Base-by-base conservation (phyloP, 2,797 vertebrate species). In the Hozukius guyotensis region DNA sequence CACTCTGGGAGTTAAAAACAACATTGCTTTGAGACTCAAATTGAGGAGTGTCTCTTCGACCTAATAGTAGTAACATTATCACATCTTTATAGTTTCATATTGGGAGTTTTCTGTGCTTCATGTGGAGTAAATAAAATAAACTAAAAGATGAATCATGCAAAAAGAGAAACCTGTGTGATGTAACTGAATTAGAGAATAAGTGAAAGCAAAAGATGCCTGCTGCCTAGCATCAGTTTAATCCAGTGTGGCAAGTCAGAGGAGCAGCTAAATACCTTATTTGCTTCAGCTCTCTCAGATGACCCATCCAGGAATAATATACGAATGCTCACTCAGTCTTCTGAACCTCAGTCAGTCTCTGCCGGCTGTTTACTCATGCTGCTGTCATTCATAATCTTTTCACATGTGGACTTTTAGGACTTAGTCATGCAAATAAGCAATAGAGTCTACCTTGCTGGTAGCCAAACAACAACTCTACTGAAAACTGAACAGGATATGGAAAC, bases 381-480 rank as follows among this genome's bases (percentile, higher is more conserved):
- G 80, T 81, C 83, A 75, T 85, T 85, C 82, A 85, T 78, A 76
- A 81, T 86, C 70, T 82, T 89, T 81, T 80, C 71, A 85, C 78
- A 57, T 86, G 36, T 53, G 69, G 52, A 78, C 69, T 68, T 80
- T 82, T 66, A 22, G 27, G 49, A 78, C 77, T 75, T 80, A 75
- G 56, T 71, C 42, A 68, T 81, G 85, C 78, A 89, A 83, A 88
- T 82, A 73, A 84, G 65, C 38, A 66, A 59, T 59, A 20, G 46
- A 66, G 55, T 63, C 49, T 77, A 68, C 67, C 25, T 84, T 70
- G 79, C 75, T 73, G 69, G 60, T 71, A 80, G 74, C 61, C 61
- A 66, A 72, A 80, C 69, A 74, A 53, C 52, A 55, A n/a, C 46
- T 53, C 18, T 8, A 36, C 61, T 9, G 38, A 6, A 74, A 70